Evolutionary conservation across 2,113 vertebrate genomes (phyloP).

Genomic region (Nesoenas mayeri): DNA sequence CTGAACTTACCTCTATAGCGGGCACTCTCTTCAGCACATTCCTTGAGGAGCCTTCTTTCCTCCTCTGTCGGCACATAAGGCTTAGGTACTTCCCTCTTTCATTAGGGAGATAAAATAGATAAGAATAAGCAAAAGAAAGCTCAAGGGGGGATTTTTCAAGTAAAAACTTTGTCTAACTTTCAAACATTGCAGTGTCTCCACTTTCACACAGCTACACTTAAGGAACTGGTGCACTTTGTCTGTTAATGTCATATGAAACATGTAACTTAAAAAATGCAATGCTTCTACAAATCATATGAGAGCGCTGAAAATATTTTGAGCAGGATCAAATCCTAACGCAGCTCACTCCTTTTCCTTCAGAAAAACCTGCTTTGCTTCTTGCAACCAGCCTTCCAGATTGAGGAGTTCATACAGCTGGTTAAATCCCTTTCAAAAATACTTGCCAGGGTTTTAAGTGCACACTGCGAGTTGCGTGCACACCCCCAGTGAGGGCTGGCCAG

Average conservation of each 20-base stretch:
- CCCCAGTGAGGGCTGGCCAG: not conserved
- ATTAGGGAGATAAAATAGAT: not conserved
- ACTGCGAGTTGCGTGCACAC: fast-evolving
- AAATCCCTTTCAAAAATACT: fast-evolving
- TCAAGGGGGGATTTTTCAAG: not conserved
- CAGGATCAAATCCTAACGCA: not conserved
- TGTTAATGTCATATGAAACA: not conserved
- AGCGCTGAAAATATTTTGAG: not conserved
- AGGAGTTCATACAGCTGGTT: not conserved
- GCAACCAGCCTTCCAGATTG: not conserved
- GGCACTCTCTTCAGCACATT: conserved; percentile 89
- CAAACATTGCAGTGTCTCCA: not conserved
- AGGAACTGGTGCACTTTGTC: not conserved
- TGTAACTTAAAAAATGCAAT: fast-evolving
- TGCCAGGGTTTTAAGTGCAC: not conserved
- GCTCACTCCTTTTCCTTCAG: not conserved
- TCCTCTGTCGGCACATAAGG: conserved; percentile 86
- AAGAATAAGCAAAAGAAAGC: not conserved
- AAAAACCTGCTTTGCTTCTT: not conserved
- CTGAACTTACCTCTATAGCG: conserved; percentile 87
- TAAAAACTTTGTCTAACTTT: not conserved
- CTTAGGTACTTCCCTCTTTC: conserved; percentile 69
- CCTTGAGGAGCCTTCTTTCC: conserved; percentile 82
- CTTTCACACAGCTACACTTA: not conserved
- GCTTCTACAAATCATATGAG: not conserved